Evolutionary conservation across 2,888 invertebrate species (phyloP), one percentile per base, ranked within the genome.

Genomic region (Odontomyia ornata): DNA sequence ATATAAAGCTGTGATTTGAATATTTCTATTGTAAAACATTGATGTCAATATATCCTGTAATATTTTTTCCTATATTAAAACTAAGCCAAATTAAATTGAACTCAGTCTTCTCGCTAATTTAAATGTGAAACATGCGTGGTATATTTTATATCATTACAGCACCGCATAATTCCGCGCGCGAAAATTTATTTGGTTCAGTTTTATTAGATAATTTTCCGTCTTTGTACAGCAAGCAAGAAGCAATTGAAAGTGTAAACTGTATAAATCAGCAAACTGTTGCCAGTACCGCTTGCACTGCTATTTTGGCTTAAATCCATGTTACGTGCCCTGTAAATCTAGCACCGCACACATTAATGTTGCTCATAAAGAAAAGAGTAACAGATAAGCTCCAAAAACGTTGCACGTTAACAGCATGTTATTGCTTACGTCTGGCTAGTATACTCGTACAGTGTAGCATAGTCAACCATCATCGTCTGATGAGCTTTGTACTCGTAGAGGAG

Each of bases 211-310:
- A 52, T 52, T 52, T 52, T 52, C 52, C 25, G 4, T 7, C 25
- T 60, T 11, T 18, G 60, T 25, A 60, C 18, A 4, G 60, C 21
- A 21, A 4, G 60, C 21, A 21, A 60, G 23, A 18, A 64, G 64
- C 30, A 64, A 64, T 64, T 64, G 64, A 64, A 64, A 64, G 64
- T 64, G 64, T 64, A 28, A 64, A 64, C 13, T 64, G 30, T 64
- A 64, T 30, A 64, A 1, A 64, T 64, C 64, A 64, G 28, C 64
- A 30, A 36, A 30, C 30, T 64, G 64, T 64, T n/a, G 60, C 60
- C 23, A 5, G 5, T 64, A 25, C 30, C 25, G 64, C 30, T 28
- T 7, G 15, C 30, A 64, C 18, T 5, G 21, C 57, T 9, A 60
- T 23, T 11, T n/a, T 23, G 23, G 57, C 4, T 13, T 4, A 18